Percentiles rank a stretch among this genome's conserved stretches.
Evolutionary conservation across 2,888 invertebrate genomes (phyloP).

Genomic region (Diplolepis rosae): DNA sequence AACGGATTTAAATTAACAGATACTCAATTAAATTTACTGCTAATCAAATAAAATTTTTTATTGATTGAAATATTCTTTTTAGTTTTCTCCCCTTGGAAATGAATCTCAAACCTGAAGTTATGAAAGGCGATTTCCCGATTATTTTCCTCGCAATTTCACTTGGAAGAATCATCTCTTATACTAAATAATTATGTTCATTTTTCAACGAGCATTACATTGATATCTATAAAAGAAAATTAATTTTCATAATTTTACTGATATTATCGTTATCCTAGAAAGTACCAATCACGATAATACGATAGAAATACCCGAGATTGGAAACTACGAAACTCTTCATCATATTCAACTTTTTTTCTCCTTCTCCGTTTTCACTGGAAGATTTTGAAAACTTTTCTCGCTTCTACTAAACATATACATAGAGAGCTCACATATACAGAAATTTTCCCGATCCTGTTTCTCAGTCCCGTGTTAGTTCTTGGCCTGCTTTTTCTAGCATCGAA

Average conservation of each 20-base stretch:
- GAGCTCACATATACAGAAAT: background rate
- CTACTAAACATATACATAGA: background rate
- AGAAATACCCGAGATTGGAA: constrained; percentile 44
- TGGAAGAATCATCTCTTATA: background rate
- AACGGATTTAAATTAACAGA: no score
- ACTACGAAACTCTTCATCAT: constrained; percentile 47
- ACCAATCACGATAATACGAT: constrained; percentile 46
- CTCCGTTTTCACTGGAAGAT: constrained; percentile 42
- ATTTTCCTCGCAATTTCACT: constrained; percentile 1
- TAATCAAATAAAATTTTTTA: no score
- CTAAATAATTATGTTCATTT: background rate
- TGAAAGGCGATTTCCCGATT: constrained; percentile 14
- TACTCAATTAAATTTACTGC: no score
- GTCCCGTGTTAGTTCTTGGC: constrained; percentile 28
- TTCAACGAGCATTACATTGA: background rate
- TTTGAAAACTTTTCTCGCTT: constrained; percentile 52
- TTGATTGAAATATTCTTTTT: no score
- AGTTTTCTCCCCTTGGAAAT: background rate
- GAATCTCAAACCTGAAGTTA: background rate
- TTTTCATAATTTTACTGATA: background rate
- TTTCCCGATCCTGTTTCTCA: constrained; percentile 41
- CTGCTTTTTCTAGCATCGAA: constrained; percentile 33
- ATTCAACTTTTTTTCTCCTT: constrained; percentile 38
- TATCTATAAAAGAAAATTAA: background rate
- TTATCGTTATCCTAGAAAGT: background rate